These are phyloP conservation scores for Pelusios castaneus DNA, from an alignment of 2,113 vertebrate species.

Conservation along the genomic window DNA sequence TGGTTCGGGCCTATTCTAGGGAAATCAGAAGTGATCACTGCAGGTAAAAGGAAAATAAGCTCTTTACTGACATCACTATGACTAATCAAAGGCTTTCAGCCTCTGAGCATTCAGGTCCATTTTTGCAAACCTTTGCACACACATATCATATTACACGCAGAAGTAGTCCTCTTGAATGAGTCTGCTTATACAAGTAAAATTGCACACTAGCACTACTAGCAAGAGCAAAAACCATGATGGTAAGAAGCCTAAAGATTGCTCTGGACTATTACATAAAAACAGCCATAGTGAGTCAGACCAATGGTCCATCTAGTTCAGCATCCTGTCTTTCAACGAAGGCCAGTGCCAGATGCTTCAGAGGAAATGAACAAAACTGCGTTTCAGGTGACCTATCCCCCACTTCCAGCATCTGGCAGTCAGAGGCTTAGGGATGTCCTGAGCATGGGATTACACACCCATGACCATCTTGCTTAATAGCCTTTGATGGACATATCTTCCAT, in stretches of 20 bases:
- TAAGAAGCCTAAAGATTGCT: neutral
- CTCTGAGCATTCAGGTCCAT: neutral
- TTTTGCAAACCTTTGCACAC: neutral
- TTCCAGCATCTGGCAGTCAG: neutral
- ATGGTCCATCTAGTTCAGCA: neutral
- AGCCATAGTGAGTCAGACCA: neutral
- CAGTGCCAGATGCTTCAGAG: neutral
- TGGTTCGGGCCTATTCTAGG: neutral
- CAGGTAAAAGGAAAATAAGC: neutral
- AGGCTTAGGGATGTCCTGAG: neutral
- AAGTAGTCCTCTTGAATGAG: neutral
- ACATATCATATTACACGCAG: neutral
- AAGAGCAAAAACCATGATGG: neutral
- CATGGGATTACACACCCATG: neutral
- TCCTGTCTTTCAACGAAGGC: no score
- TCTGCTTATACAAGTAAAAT: rapidly evolving
- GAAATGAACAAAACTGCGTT: neutral
- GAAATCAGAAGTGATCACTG: neutral
- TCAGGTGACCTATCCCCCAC: neutral
- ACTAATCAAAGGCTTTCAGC: neutral
- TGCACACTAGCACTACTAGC: neutral
- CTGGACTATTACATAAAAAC: neutral
- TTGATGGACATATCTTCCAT: no score
- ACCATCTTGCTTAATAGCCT: neutral
- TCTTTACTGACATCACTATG: neutral